Evolutionary conservation across 2,113 vertebrate species (phyloP).

Genomic region (Trichechus manatus): DNA sequence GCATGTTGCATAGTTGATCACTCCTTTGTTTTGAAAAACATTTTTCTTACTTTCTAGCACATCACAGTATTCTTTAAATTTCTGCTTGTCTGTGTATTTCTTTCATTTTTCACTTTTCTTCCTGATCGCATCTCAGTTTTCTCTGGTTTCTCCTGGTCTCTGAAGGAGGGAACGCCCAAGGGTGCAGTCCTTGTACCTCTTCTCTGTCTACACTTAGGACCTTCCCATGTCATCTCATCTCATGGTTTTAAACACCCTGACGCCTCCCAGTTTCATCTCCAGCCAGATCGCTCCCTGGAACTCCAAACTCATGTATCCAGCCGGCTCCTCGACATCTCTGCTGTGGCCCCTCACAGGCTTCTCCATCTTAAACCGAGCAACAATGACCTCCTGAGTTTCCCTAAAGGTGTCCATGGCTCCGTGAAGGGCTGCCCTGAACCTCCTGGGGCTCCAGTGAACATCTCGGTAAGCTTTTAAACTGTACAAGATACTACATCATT

Average conservation of each 20-base stretch:
- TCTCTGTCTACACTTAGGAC: neutral
- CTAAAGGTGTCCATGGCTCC: neutral
- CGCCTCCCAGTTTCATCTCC: neutral
- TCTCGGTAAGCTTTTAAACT: neutral
- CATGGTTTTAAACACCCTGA: neutral
- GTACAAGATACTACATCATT: too few relatives aligned
- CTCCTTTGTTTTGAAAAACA: neutral
- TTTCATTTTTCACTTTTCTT: neutral
- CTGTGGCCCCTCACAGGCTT: neutral
- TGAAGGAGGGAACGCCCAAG: too few relatives aligned
- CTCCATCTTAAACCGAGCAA: neutral
- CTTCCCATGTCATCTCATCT: neutral
- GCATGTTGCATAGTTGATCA: neutral
- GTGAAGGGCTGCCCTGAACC: neutral
- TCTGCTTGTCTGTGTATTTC: neutral
- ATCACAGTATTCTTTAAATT: neutral
- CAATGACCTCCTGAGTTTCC: neutral
- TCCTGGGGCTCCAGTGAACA: neutral
- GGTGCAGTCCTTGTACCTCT: neutral
- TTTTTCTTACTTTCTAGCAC: neutral
- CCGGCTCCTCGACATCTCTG: neutral
- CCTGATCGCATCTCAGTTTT: neutral
- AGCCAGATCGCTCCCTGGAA: neutral
- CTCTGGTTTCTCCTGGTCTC: neutral
- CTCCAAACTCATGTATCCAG: neutral